Conservation (phyloP, 23 tunicate genomes). For the Phallusia fumigata region DNA sequence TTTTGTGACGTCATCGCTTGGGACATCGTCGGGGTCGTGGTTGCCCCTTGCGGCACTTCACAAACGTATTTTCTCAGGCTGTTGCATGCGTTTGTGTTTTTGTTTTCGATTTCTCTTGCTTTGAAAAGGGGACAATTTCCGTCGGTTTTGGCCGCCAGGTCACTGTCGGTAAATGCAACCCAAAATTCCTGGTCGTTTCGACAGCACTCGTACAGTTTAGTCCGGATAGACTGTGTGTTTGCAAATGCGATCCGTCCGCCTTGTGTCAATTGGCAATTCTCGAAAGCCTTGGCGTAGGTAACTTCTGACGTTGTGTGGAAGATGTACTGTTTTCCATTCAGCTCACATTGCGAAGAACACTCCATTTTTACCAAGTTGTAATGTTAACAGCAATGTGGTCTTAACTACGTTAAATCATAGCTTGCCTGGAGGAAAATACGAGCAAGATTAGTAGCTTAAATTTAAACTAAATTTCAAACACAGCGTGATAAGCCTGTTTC, state of each 20-base stretch:
- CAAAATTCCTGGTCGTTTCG: not conserved
- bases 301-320: not conserved
- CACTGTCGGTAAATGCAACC: not conserved
- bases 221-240: not conserved
- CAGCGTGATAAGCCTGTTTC: too few species aligned
- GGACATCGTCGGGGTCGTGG: not conserved
- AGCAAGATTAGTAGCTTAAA: too few species aligned
- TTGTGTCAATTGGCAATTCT: not conserved
- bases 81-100: not conserved
- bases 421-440: too few species aligned
- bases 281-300: not conserved
- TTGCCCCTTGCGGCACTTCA: not conserved
- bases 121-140: not conserved
- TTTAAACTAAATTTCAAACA: too few species aligned
- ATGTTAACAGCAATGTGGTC: not conserved
- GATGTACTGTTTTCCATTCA: not conserved
- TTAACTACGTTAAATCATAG: too few species aligned
- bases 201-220: not conserved
- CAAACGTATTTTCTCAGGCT: not conserved
- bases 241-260: not conserved
- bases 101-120: not conserved
- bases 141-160: not conserved
- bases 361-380: not conserved
- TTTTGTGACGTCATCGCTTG: not conserved
- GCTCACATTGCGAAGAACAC: not conserved